phyloP scores from a whole-genome alignment of 2,113 vertebrate species.

The Tringa solitaria region DNA sequence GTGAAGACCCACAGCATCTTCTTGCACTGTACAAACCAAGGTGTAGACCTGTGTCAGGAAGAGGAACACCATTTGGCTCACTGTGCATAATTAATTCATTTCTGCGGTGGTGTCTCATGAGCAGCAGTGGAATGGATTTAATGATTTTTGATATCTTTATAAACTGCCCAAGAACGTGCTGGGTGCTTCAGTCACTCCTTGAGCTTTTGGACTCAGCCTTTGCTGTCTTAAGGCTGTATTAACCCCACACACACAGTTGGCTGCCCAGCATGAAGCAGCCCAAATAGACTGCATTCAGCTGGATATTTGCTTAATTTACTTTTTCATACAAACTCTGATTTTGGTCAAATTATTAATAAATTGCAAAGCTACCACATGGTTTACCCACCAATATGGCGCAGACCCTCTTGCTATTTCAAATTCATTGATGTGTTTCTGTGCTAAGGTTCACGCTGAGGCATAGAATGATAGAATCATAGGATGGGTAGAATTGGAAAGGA shows the following conservation, averaged over 20 bases:
- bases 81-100: not conserved
- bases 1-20: not conserved
- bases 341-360: slow-evolving; percentile 29
- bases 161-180: not conserved
- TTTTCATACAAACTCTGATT: slow-evolving; percentile 10
- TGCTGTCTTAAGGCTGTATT: not conserved
- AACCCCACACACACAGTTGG: not conserved
- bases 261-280: not conserved
- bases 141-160: slow-evolving; percentile 17
- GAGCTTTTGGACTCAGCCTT: not conserved
- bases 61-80: not conserved
- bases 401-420: not conserved
- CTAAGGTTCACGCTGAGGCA: not conserved
- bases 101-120: not conserved
- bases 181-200: not conserved
- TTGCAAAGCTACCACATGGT: not conserved
- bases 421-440: not conserved
- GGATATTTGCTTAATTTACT: slow-evolving; percentile 31
- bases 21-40: not conserved
- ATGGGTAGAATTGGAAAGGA: too few species aligned
- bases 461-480: too few species aligned
- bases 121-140: not conserved
- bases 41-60: not conserved
- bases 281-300: slow-evolving; percentile 11
- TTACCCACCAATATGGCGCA: not conserved